Conservation (phyloP, 2,888 invertebrate genomes). For the Limenitis arthemis region DNA sequence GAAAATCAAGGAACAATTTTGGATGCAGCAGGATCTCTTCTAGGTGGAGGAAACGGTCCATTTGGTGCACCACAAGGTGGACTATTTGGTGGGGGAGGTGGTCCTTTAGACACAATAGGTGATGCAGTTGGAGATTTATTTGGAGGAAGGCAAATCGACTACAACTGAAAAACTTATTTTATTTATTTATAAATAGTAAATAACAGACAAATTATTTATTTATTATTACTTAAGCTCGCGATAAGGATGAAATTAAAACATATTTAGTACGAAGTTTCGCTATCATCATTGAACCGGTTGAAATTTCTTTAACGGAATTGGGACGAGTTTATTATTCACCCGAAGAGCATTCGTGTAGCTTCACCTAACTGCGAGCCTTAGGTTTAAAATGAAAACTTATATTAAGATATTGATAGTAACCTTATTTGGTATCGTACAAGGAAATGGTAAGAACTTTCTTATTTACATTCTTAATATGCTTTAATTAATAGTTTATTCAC, state of each 20-base stretch:
- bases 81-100: conserved; percentile 34
- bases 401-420: conserved; percentile 20
- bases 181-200: neutral
- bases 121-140: conserved; percentile 57
- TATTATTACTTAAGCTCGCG: too few species aligned
- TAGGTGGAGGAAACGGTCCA: conserved; percentile 28
- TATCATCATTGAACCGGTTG: conserved; percentile 53
- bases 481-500: conserved; percentile 1
- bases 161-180: conserved; percentile 13
- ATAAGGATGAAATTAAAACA: too few species aligned
- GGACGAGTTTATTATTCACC: conserved; percentile 47
- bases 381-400: conserved; percentile 23
- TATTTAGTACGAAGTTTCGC: conserved; percentile 43
- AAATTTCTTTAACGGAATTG: conserved; percentile 46
- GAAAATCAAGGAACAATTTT: conserved; percentile 35
- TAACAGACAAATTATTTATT: neutral
- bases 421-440: conserved; percentile 20
- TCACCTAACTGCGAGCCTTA: conserved; percentile 32
- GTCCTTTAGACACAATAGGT: conserved; percentile 53
- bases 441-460: conserved; percentile 23
- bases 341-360: conserved; percentile 42
- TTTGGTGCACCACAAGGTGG: conserved; percentile 23
- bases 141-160: conserved; percentile 35
- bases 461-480: neutral
- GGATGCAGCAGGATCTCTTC: conserved; percentile 27